Evolutionary conservation across 2,113 vertebrate genomes (phyloP).

Genomic region (Sturnus vulgaris): DNA sequence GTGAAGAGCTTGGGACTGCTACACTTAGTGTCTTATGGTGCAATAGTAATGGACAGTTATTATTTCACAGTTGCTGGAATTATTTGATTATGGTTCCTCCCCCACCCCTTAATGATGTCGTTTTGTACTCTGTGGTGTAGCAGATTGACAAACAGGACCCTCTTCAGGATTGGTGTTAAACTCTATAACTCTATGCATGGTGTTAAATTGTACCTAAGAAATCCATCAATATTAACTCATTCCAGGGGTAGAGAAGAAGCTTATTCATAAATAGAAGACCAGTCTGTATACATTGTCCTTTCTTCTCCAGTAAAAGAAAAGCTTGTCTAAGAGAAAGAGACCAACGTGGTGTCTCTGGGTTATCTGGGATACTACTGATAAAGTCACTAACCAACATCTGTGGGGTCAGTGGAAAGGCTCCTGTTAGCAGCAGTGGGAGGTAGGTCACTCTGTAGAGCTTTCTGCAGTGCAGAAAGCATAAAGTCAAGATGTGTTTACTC

Average conservation of each 20-base stretch:
- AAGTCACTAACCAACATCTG: rapidly evolving
- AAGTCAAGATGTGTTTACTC: neutral
- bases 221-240: neutral
- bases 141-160: neutral
- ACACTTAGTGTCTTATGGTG: neutral
- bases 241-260: neutral
- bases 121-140: neutral
- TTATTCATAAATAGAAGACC: neutral
- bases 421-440: neutral
- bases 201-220: neutral
- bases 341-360: neutral
- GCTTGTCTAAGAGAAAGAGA: neutral
- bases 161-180: neutral
- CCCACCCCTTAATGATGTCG: neutral
- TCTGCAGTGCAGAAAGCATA: neutral
- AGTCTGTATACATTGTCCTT: neutral
- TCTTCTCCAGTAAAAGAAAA: neutral
- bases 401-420: neutral
- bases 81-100: neutral
- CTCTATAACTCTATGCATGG: neutral
- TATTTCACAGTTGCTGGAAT: neutral
- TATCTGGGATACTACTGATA: neutral
- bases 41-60: neutral
- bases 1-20: neutral
- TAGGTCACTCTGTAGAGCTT: neutral